Conservation (phyloP, 2,113 vertebrate species). For the Oxyruncus cristatus region DNA sequence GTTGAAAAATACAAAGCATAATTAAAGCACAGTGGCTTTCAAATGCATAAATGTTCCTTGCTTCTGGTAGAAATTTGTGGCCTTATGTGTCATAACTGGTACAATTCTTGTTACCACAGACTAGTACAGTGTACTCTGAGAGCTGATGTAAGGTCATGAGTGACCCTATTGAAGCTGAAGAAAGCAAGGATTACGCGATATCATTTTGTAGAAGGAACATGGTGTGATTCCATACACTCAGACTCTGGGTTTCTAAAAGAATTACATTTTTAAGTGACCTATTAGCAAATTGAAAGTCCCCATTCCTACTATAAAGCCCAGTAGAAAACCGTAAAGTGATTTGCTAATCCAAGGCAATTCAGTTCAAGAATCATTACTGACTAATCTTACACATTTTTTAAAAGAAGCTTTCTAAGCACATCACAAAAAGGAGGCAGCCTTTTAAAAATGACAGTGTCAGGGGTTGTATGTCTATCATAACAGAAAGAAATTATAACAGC, state of each 20-base stretch:
- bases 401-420: background rate
- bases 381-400: background rate
- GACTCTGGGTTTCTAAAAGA: background rate
- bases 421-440: background rate
- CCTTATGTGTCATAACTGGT: background rate
- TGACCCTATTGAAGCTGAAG: background rate
- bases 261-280: background rate
- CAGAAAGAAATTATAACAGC: background rate
- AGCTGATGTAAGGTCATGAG: background rate
- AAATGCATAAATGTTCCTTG: background rate
- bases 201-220: background rate
- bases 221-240: background rate
- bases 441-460: background rate
- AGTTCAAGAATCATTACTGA: background rate
- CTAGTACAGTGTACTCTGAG: background rate
- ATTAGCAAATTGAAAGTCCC: background rate
- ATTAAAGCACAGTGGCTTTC: background rate
- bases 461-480: background rate
- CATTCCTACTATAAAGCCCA: background rate
- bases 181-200: background rate
- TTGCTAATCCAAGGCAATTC: background rate
- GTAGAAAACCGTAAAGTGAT: background rate
- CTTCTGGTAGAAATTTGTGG: background rate
- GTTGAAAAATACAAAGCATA: background rate
- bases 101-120: background rate